A percentile compares a stretch with the other conserved stretches of the same genome.
These are phyloP conservation scores for Loris lydekkerianus DNA, from an alignment of 2,797 vertebrate genomes.

Conservation along the genomic window DNA sequence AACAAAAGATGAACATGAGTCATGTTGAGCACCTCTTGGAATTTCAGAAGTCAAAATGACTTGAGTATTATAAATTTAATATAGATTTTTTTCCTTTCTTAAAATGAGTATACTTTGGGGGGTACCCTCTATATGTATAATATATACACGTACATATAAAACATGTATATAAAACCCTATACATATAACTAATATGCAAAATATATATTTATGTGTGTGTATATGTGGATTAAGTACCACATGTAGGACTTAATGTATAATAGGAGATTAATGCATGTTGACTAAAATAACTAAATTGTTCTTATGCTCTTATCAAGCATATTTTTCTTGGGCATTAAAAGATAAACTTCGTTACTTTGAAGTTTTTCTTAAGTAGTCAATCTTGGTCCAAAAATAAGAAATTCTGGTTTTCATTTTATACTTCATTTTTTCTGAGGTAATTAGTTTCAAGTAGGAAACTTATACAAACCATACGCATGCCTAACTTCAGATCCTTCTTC, in stretches of 20 bases:
- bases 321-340: not conserved
- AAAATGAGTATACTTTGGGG: no score
- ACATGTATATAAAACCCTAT: not conserved
- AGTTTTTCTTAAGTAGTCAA: conserved; percentile 3
- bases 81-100: no score
- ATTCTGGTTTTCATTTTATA: not conserved
- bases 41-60: no score
- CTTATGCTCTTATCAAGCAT: not conserved
- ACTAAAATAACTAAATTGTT: conserved; percentile 7
- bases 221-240: not conserved
- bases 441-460: conserved; percentile 23
- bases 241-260: not conserved
- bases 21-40: no score
- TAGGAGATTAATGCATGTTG: not conserved
- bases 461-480: not conserved
- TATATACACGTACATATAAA: no score
- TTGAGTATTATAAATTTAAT: no score
- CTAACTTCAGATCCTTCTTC: conserved; percentile 25
- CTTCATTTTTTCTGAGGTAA: not conserved
- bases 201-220: not conserved
- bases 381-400: conserved; percentile 20
- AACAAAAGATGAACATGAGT: no score
- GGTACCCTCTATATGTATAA: no score
- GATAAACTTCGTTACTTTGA: not conserved
- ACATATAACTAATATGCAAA: not conserved